Conservation (phyloP, 2,888 invertebrate species). For the Mechanitis mazaeus region DNA sequence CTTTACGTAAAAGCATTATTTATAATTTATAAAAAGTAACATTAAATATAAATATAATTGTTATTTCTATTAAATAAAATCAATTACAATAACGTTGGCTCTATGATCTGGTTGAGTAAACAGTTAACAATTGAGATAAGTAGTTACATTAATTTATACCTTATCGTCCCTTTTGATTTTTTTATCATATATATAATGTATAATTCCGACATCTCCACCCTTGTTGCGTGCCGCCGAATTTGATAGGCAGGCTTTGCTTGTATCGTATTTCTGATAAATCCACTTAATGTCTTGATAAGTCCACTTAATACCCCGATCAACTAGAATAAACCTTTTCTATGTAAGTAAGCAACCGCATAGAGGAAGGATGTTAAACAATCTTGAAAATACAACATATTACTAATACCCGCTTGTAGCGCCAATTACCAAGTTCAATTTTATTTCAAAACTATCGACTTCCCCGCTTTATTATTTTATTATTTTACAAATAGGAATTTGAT, state of each 20-base stretch:
- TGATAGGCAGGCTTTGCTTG: slow-evolving; percentile 38
- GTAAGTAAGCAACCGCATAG: slow-evolving; percentile 8
- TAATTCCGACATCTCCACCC: slow-evolving; percentile 33
- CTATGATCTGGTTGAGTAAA: neutral
- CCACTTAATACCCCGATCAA: slow-evolving; percentile 35
- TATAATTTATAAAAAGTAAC: no score
- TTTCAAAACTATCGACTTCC: no score
- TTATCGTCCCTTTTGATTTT: slow-evolving; percentile 10
- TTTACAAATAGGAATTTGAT: no score
- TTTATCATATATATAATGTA: slow-evolving; percentile 34
- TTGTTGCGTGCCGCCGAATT: slow-evolving; percentile 39
- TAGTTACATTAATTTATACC: slow-evolving; percentile 27
- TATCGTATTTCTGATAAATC: slow-evolving; percentile 43
- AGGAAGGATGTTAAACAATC: slow-evolving; percentile 15
- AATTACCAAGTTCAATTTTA: no score
- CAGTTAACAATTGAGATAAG: neutral
- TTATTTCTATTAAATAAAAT: neutral
- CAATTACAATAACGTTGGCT: neutral
- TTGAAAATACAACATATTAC: slow-evolving; percentile 13
- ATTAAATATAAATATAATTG: no score
- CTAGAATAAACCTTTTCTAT: slow-evolving; percentile 31
- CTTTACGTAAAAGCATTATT: no score
- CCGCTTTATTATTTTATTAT: no score
- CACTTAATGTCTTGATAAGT: slow-evolving; percentile 39
- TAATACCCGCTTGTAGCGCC: no score